Evolutionary conservation across 2,113 vertebrate genomes (phyloP), one percentile per base, ranked within the genome.

Genomic region (Anser brachyrhynchus): DNA sequence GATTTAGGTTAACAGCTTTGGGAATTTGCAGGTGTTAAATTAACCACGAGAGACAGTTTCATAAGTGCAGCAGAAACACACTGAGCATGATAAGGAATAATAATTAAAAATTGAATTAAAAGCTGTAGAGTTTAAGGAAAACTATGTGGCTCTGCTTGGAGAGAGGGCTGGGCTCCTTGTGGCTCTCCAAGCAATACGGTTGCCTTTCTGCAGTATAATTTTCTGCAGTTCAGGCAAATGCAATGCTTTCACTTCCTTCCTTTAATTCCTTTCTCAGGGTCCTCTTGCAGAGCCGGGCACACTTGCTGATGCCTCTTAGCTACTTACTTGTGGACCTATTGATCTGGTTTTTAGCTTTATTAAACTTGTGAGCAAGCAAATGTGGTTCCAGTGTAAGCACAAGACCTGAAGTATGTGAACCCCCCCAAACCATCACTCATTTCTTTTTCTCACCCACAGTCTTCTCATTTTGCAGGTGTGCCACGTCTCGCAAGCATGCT

Each of bases 21-120:
- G 95, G 96, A 96, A 96, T 96, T 94, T 80, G 81, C 96, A 97
- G 96, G 96, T 96, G 93, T 94, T 96, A 96, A 97, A 97, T 96
- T 97, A 96, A 92, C 91, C 95, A 93, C 87, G 3, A 87, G 91
- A 95, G 96, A 87, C 55, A 58, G 74, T 57, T 93, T 94, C 91
- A 26, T 64, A 97, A 95, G 77, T 91, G 93, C 91, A 77, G 84
- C 89, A 95, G 87, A 83, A 96, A 93, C 74, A 85, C 90, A 85
- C 59, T 4, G 84, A 93, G 91, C 81, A 82, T 92, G 91, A 96
- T 96, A 91, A 84, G 84, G 74, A 96, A 96, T 94, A 91, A 95
- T 96, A 95, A 97, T 94, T 96, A 94, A 93, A 95, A 96, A 57
- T 6, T 87, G 91, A 83, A 94, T 96, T 90, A 78, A 67, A 83